Base-by-base conservation (phyloP, 2,797 vertebrate genomes). In the Fringilla coelebs region DNA sequence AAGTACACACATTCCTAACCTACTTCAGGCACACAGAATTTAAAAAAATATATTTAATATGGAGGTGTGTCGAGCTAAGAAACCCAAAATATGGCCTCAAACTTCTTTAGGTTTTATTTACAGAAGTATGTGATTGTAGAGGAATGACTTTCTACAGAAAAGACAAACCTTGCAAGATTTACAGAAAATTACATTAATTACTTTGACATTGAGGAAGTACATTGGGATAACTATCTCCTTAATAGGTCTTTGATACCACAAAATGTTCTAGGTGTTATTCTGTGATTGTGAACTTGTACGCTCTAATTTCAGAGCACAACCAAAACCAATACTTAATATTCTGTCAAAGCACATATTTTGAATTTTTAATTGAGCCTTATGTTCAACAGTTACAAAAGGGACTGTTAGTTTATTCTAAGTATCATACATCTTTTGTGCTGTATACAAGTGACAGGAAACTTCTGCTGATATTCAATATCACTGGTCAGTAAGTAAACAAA, bases 341-440 rank as follows among this genome's bases (percentile, higher is more conserved):
- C 63, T n/a, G 82, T 79, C n/a, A 67, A 82, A 93, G 67, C 51
- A 58, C 10, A 8, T 80, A 48, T 77, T 95, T 85, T 89, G 20
- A 91, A 74, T 85, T 91, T 94, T 43, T 94, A 48, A 66, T 70
- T 82, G 36, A 92, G 31, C 31, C 14, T 88, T 77, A 83, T 83
- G 29, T 20, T 88, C 79, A 77, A 40, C 34, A 46, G 72, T 77
- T 82, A 52, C 48, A 24, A 49, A 77, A 76, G 32, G 34, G 61
- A 65, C 40, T 87, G 18, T 32, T 71, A 29, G 25, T 74, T 89
- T 83, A 22, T 91, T 91, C 34, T 52, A 67, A 74, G 32, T 34
- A 38, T 31, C 24, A 3, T 67, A 9, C 9, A 73, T 65, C 28
- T n/a, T 82, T 78, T 87, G 34, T 88, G 24, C 41, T 91, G 78